Percentiles rank a stretch among this genome's conserved stretches.
Evolutionary conservation across 2,113 vertebrate species (phyloP).

Genomic region (Beaufortia kweichowensis): DNA sequence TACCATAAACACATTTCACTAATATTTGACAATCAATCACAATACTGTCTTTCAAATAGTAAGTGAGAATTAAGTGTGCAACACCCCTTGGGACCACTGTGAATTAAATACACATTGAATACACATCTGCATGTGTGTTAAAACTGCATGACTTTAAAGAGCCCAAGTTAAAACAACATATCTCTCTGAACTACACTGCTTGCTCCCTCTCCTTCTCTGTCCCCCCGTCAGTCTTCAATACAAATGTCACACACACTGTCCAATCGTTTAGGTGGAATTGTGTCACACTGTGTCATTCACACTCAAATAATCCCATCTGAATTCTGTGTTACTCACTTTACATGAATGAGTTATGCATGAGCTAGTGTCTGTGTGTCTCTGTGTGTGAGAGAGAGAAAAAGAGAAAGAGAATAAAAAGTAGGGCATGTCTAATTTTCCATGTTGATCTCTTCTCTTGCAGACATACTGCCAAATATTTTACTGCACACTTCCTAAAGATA

Average conservation of each 20-base stretch:
- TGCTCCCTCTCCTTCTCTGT: neutral
- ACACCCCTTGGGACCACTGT: too few species aligned
- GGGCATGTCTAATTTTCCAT: neutral
- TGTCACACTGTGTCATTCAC: neutral
- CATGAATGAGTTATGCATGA: neutral
- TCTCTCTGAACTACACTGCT: too few species aligned
- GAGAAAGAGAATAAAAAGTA: neutral
- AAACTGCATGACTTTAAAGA: too few species aligned
- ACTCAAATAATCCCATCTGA: neutral
- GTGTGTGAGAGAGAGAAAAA: neutral
- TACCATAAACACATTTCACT: too few species aligned
- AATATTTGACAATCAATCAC: too few species aligned
- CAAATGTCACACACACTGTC: neutral
- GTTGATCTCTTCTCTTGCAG: conserved; percentile 2
- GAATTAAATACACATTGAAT: too few species aligned
- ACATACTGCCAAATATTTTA: conserved; percentile 2
- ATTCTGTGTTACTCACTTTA: neutral
- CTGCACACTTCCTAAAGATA: conserved; percentile 21
- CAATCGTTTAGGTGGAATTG: neutral
- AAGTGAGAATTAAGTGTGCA: too few species aligned
- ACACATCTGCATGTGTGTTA: too few species aligned
- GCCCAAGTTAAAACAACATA: too few species aligned
- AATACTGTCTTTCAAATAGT: too few species aligned
- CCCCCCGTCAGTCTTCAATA: too few species aligned
- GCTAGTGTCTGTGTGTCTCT: too few species aligned